These are phyloP conservation scores for Pterocles orientalis DNA, from an alignment of 2,113 vertebrate species.

Conservation along the genomic window DNA sequence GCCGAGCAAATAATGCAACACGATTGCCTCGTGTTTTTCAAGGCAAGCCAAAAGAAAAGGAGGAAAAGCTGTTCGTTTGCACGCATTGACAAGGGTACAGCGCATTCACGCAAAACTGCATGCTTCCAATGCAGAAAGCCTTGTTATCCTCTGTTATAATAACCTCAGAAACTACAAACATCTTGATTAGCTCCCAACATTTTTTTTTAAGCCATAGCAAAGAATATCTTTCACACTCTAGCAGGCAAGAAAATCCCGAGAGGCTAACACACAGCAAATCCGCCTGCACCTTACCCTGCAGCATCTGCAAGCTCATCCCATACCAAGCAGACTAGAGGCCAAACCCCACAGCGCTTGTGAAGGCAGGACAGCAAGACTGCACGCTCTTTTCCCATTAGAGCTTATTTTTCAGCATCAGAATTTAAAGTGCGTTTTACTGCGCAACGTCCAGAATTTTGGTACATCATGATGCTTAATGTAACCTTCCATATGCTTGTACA, in stretches of 20 bases:
- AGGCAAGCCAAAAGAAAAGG: neutral
- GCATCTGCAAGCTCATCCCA: neutral
- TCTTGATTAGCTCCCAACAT: neutral
- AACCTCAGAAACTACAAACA: neutral
- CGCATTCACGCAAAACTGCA: neutral
- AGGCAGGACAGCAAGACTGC: neutral
- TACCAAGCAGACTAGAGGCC: neutral
- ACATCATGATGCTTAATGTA: neutral
- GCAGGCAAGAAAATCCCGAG: neutral
- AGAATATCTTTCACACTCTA: neutral
- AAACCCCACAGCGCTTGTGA: neutral
- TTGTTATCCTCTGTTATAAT: neutral
- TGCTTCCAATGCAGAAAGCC: neutral
- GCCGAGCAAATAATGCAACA: neutral
- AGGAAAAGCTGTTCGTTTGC: neutral
- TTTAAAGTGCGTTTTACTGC: neutral
- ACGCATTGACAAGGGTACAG: neutral
- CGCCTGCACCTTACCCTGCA: neutral
- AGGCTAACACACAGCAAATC: neutral
- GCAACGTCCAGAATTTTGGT: neutral
- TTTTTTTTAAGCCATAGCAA: neutral
- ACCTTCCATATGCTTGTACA: neutral
- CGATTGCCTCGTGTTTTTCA: neutral
- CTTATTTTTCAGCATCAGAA: neutral
- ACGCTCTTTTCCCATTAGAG: neutral